Base-by-base conservation (phyloP, 2,888 invertebrate species). In the Rugalucina vietnamica region DNA sequence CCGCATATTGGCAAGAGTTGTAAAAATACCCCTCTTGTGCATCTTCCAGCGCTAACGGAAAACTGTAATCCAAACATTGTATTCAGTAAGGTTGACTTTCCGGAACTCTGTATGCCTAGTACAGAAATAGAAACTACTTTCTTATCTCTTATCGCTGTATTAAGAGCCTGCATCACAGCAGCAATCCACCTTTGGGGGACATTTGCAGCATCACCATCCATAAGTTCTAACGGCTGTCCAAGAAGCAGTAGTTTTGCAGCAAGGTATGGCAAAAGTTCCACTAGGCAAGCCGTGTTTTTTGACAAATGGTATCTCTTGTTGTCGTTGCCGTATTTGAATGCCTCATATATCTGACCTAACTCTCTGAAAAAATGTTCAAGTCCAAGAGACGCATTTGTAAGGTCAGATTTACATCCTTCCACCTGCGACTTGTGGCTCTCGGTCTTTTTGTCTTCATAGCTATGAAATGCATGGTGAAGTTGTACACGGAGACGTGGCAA, bases 51-150 rank as follows among this genome's bases (percentile, higher is more conserved):
- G 34, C 84, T 79, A 0, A 83, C 83, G n/a, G 83, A 49, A 76
- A 79, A 81, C 57, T 84, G 81, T 14, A 81, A 50, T 21, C 86
- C 86, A 73, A 86, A 86, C 79, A 86, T 81, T 34, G 86, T 72
- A 36, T 86, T 86, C 27, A 86, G 50, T 18, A 86, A 72, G 8
- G 86, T 86, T 0, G 86, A 86, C 57, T 86, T 86, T 5, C 86
- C 86, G 24, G 86, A 86, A 43, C 86, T 84, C 76, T 86, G 86
- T 5, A 86, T 50, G 0, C 86, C 86, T 14, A 86, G 27, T 0
- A 84, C 77, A n/a, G 87, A 84, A 14, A 86, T 18, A 14, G 73
- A 24, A n/a, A 78, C 39, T 2, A 82, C 34, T 27, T 70, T 76
- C 32, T 60, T 54, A 24, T 77, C 43, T 0, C 49, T n/a, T 12